These are phyloP conservation scores for Caenorhabditis tropicalis DNA, from an alignment of 1,140 invertebrate species.

Conservation along the genomic window DNA sequence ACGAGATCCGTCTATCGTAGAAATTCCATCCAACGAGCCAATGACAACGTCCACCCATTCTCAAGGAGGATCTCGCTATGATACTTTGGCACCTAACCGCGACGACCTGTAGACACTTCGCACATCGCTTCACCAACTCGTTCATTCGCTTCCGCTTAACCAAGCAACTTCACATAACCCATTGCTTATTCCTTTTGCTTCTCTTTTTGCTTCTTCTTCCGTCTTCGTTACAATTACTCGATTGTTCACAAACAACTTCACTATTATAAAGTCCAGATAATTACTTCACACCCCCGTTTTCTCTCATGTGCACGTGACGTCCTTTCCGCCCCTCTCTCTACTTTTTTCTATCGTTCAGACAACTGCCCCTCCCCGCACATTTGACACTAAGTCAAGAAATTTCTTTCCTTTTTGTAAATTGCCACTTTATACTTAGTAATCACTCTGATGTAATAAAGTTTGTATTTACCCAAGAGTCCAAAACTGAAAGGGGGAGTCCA, in stretches of 20 bases:
- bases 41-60: slow-evolving; percentile 41
- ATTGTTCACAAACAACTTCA: background rate
- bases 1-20: slow-evolving; percentile 44
- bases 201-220: background rate
- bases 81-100: slow-evolving; percentile 33
- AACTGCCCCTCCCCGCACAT: slow-evolving; percentile 34
- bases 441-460: slow-evolving; percentile 11
- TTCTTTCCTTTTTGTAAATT: background rate
- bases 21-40: slow-evolving; percentile 46
- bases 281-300: background rate
- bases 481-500: background rate
- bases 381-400: background rate
- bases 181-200: background rate
- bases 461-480: slow-evolving; percentile 1
- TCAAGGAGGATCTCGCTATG: slow-evolving; percentile 44
- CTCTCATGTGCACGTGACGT: slow-evolving; percentile 4
- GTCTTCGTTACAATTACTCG: background rate
- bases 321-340: background rate
- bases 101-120: slow-evolving; percentile 22
- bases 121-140: slow-evolving; percentile 4
- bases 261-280: background rate
- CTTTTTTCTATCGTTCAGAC: slow-evolving; percentile 42
- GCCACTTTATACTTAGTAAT: slow-evolving; percentile 23
- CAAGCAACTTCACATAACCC: slow-evolving; percentile 27
- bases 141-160: slow-evolving; percentile 9